A percentile compares a stretch with the other conserved stretches of the same genome.
Conservation (phyloP, 92 coral and sea anemone genomes). For the Scolanthus callimorphus region DNA sequence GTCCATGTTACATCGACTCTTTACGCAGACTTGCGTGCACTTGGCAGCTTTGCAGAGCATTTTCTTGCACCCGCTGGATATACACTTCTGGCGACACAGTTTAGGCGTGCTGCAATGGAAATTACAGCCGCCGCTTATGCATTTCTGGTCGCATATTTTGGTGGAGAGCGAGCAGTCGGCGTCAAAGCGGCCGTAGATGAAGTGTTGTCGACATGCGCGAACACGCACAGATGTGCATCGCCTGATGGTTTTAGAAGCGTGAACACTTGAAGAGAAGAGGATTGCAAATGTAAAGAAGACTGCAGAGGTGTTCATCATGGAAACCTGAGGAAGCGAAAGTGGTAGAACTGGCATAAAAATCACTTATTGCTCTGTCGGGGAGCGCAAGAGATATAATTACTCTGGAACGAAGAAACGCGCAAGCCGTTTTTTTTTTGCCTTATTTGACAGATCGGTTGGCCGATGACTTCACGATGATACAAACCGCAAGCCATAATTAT, state of each 20-base stretch:
- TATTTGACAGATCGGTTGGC: too few relatives aligned
- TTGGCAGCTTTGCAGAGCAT: slow-evolving; percentile 57
- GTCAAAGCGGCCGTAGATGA: slow-evolving; percentile 32
- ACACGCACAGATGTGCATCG: slow-evolving; percentile 25
- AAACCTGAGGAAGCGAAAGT: too few relatives aligned
- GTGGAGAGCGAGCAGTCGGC: slow-evolving; percentile 27
- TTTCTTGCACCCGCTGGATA: slow-evolving; percentile 53
- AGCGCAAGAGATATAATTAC: too few relatives aligned
- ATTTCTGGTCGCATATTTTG: slow-evolving; percentile 45
- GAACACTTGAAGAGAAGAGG: too few relatives aligned
- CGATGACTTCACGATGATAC: too few relatives aligned
- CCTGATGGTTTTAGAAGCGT: slow-evolving; percentile 24
- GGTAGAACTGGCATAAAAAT: too few relatives aligned
- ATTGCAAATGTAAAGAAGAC: too few relatives aligned
- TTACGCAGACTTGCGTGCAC: slow-evolving; percentile 55
- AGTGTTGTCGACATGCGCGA: slow-evolving; percentile 37
- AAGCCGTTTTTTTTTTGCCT: too few relatives aligned
- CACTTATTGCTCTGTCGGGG: too few relatives aligned
- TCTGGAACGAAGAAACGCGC: too few relatives aligned
- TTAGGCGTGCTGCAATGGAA: slow-evolving; percentile 47
- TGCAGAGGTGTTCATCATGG: too few relatives aligned
- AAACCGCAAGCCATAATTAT: too few relatives aligned
- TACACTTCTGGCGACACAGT: slow-evolving; percentile 57
- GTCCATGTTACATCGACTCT: slow-evolving; percentile 71
- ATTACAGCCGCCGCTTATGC: slow-evolving; percentile 63